Evolutionary conservation across 2,113 vertebrate genomes (phyloP).

Genomic region (Pygoscelis antarcticus): DNA sequence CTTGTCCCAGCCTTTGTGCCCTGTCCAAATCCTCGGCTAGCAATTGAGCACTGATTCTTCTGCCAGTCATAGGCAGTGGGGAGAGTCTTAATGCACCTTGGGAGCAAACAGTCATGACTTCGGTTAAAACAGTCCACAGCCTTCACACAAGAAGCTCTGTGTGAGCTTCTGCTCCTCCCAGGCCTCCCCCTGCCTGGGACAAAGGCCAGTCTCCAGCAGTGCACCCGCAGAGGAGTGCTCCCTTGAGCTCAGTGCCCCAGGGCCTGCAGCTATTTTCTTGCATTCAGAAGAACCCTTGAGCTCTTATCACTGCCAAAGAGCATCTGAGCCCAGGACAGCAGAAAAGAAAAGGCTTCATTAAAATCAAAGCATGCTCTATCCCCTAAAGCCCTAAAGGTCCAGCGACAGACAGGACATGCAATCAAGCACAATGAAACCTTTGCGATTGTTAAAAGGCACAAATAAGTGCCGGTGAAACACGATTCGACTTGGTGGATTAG

Average conservation of each 20-base stretch:
- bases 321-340: background rate
- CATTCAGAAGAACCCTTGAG: background rate
- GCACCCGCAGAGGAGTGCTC: background rate
- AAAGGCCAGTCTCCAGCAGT: background rate
- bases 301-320: background rate
- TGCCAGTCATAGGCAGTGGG: background rate
- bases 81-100: background rate
- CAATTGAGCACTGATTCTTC: background rate
- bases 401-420: background rate
- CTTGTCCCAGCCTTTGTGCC: background rate
- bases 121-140: background rate
- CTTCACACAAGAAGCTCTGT: background rate
- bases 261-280: background rate
- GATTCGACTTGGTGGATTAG: background rate
- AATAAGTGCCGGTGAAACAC: background rate
- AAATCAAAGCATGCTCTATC: background rate
- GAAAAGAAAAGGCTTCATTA: background rate
- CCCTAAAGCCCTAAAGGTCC: background rate
- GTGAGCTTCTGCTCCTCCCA: background rate
- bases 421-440: background rate
- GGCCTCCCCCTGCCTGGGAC: background rate
- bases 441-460: background rate
- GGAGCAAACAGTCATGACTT: rapidly evolving
- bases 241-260: background rate
- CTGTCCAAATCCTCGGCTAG: background rate